A percentile compares a stretch with the other conserved stretches of the same genome.
Evolutionary conservation across 2,113 vertebrate species (phyloP).

Genomic region (Cebidichthys violaceus): DNA sequence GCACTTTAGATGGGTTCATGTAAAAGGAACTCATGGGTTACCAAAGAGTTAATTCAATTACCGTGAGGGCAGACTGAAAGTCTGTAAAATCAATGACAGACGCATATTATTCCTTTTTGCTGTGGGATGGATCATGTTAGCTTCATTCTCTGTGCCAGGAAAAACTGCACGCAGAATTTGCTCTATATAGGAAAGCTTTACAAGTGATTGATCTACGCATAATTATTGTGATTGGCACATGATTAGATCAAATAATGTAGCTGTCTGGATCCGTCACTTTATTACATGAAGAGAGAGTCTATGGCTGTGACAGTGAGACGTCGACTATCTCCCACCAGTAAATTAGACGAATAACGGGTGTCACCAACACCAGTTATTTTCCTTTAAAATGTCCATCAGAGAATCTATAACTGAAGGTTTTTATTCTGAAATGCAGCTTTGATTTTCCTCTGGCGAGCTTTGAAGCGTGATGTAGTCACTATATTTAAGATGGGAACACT

Average conservation of each 20-base stretch:
- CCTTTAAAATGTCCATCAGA: constrained; percentile 19
- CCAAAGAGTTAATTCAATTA: constrained; percentile 55
- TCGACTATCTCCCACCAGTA: constrained; percentile 43
- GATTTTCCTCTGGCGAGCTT: constrained; percentile 27
- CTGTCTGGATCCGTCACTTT: constrained; percentile 53
- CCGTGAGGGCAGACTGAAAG: constrained; percentile 45
- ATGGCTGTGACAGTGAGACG: constrained; percentile 33
- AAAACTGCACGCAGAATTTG: constrained; percentile 48
- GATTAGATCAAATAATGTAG: constrained; percentile 62
- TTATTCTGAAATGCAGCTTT: constrained; percentile 32
- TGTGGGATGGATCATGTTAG: constrained; percentile 35
- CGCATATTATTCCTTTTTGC: constrained; percentile 52
- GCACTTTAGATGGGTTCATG: background rate
- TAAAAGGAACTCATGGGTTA: constrained; percentile 20
- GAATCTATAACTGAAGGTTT: background rate
- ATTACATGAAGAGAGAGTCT: constrained; percentile 40
- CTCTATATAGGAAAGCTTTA: constrained; percentile 33
- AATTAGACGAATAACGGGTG: constrained; percentile 62
- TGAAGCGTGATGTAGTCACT: constrained; percentile 32
- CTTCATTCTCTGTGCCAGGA: constrained; percentile 50
- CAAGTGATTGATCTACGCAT: constrained; percentile 49
- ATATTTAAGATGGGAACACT: constrained; percentile 56
- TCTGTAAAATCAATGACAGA: constrained; percentile 67
- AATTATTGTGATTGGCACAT: constrained; percentile 62
- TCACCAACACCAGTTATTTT: constrained; percentile 24